These are phyloP conservation scores for Lapara coniferarum DNA, from an alignment of 2,888 invertebrate species.

Conservation along the genomic window DNA sequence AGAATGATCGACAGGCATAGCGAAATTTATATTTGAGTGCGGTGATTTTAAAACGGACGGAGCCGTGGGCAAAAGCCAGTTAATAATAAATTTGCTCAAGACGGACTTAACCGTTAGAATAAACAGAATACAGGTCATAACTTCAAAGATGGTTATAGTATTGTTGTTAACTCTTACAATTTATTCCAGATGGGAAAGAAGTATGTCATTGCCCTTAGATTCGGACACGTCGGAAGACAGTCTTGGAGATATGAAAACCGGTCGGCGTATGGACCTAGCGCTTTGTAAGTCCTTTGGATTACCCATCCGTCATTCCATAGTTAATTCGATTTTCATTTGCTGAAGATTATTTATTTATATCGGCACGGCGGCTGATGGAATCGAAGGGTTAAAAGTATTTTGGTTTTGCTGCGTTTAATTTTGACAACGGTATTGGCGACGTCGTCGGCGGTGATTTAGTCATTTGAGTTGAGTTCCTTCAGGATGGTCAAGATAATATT, in stretches of 20 bases:
- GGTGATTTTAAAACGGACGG: slow-evolving; percentile 17
- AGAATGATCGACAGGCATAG: no score
- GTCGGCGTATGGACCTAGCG: slow-evolving; percentile 92
- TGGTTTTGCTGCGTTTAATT: slow-evolving; percentile 55
- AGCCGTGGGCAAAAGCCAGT: no score
- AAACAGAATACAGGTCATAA: background rate
- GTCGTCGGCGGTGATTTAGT: slow-evolving; percentile 35
- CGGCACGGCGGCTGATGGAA: slow-evolving; percentile 74
- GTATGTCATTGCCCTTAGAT: slow-evolving; percentile 87
- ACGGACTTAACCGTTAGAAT: no score
- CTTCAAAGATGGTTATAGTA: background rate
- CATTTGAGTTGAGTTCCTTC: slow-evolving; percentile 60
- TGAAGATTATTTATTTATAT: slow-evolving; percentile 77
- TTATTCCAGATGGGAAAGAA: slow-evolving; percentile 86
- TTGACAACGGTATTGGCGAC: slow-evolving; percentile 44
- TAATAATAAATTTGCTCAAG: no score
- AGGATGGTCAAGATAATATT: slow-evolving; percentile 33
- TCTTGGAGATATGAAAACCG: slow-evolving; percentile 73
- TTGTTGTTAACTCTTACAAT: background rate
- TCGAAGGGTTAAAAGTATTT: slow-evolving; percentile 43
- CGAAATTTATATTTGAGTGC: background rate
- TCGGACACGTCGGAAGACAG: slow-evolving; percentile 76
- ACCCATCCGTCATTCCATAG: slow-evolving; percentile 55
- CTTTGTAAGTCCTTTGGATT: slow-evolving; percentile 87
- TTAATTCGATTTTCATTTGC: slow-evolving; percentile 78